These are phyloP conservation scores for Aphelenchoides fujianensis DNA, from an alignment of 1,140 invertebrate genomes.

Conservation along the genomic window DNA sequence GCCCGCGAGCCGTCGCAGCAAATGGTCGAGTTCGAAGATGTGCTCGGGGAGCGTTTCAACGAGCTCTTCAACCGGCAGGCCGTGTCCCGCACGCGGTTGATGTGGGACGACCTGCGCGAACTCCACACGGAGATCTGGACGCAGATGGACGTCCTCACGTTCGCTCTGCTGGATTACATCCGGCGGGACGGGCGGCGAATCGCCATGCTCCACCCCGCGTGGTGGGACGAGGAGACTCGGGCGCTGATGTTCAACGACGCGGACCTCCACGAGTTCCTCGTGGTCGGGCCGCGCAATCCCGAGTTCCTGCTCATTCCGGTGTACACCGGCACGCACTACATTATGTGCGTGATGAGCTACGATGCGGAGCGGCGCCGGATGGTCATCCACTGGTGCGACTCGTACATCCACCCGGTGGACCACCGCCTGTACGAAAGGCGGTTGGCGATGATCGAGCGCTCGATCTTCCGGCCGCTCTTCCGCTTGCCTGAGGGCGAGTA, in stretches of 20 bases:
- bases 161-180: not conserved
- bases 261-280: not conserved
- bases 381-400: not conserved
- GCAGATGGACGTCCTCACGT: not conserved
- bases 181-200: not conserved
- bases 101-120: too few relatives aligned
- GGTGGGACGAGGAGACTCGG: not conserved
- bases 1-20: too few relatives aligned
- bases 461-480: not conserved
- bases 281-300: not conserved
- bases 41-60: too few relatives aligned
- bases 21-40: too few relatives aligned
- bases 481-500: not conserved
- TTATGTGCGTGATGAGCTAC: not conserved
- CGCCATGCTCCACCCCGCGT: not conserved
- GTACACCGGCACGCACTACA: not conserved
- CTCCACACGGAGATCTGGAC: not conserved
- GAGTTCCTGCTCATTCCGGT: not conserved
- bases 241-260: not conserved
- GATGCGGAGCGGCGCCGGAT: not conserved
- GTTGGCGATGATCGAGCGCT: not conserved
- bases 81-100: too few relatives aligned
- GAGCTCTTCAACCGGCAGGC: too few relatives aligned
- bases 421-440: not conserved
- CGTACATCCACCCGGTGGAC: not conserved